Evolutionary conservation across 2,888 invertebrate species (phyloP).

Genomic region (Sphecodes monilicornis): DNA sequence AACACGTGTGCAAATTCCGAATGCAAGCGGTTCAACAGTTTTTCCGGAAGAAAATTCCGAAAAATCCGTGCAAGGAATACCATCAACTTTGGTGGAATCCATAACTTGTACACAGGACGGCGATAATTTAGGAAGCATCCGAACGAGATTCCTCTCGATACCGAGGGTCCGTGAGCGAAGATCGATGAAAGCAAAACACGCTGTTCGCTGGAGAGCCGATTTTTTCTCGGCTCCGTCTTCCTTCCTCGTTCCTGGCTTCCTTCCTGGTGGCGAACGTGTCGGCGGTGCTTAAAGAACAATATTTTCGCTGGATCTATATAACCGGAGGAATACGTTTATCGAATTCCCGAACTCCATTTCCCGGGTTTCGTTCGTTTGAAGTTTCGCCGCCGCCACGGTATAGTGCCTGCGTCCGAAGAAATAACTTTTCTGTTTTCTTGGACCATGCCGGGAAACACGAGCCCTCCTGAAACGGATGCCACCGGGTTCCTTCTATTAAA

Average conservation of each 20-base stretch:
- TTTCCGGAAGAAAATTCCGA: no score
- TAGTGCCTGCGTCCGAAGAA: slow-evolving; percentile 45
- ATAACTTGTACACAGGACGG: slow-evolving; percentile 14
- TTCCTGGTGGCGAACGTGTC: slow-evolving; percentile 42
- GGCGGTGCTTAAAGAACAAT: slow-evolving; percentile 62
- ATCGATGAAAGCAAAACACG: slow-evolving; percentile 60
- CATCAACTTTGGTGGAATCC: not conserved
- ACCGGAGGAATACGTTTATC: slow-evolving; percentile 64
- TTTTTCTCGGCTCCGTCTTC: slow-evolving; percentile 20
- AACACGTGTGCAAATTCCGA: no score
- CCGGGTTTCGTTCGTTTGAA: slow-evolving; percentile 52
- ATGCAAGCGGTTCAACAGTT: no score
- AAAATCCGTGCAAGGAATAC: no score
- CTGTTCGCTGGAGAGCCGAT: slow-evolving; percentile 23
- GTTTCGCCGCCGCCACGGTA: slow-evolving; percentile 29
- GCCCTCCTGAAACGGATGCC: slow-evolving; percentile 16
- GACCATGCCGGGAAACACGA: slow-evolving; percentile 10
- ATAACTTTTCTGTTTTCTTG: slow-evolving; percentile 46
- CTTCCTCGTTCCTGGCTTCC: slow-evolving; percentile 7
- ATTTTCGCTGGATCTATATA: slow-evolving; percentile 62
- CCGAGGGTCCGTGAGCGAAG: slow-evolving; percentile 23
- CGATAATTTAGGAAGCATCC: slow-evolving; percentile 54
- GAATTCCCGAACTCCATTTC: slow-evolving; percentile 54
- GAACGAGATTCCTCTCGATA: slow-evolving; percentile 56
- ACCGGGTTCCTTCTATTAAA: slow-evolving; percentile 31